Conservation (phyloP, 2,113 vertebrate species). For the Phaethon lepturus region DNA sequence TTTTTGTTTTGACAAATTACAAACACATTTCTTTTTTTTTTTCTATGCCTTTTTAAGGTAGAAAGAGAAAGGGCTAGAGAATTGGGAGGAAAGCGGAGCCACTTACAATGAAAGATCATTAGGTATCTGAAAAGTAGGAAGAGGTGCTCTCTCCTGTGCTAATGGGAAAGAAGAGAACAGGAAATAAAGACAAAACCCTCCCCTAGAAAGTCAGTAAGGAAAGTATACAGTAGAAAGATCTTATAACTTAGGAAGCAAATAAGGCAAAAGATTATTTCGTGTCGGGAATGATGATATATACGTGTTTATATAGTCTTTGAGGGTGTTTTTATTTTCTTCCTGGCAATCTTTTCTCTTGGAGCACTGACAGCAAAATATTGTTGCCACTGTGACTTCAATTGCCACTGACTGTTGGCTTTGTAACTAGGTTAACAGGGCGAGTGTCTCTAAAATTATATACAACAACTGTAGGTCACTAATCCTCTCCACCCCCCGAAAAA, state of each 20-base stretch:
- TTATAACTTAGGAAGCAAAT: not conserved
- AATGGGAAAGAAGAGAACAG: not conserved
- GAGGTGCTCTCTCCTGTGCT: not conserved
- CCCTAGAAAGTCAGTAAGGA: not conserved
- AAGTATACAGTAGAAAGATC: not conserved
- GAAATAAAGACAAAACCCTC: not conserved
- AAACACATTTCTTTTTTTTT: accelerated
- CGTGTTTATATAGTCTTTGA: not conserved
- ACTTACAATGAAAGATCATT: not conserved
- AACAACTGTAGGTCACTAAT: slow-evolving; percentile 56
- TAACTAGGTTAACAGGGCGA: slow-evolving; percentile 34
- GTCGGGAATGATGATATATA: not conserved
- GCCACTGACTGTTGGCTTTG: slow-evolving; percentile 15
- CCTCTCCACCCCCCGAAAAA: slow-evolving; percentile 27
- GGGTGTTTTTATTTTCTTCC: not conserved
- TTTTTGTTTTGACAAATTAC: not conserved
- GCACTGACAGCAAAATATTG: not conserved
- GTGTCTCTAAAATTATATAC: slow-evolving; percentile 48
- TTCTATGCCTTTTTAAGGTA: not conserved
- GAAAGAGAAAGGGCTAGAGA: not conserved
- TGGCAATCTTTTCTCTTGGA: not conserved
- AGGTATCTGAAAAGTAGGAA: not conserved
- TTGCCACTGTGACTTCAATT: slow-evolving; percentile 5
- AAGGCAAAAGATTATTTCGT: not conserved
- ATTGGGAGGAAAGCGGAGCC: not conserved